These are phyloP conservation scores for Brachirus orientalis DNA, from an alignment of 2,113 vertebrate species.

Conservation along the genomic window DNA sequence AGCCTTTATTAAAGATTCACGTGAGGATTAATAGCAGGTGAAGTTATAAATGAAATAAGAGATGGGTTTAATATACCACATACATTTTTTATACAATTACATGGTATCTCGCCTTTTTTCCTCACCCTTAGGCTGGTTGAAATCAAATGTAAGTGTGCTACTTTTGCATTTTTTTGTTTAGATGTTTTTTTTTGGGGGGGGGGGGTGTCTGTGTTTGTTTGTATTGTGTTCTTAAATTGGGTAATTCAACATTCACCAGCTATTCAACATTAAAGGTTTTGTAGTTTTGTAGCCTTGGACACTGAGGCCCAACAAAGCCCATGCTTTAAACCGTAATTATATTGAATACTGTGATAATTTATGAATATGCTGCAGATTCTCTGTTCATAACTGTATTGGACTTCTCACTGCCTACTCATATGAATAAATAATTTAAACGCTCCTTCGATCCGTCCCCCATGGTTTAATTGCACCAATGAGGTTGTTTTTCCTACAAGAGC, in stretches of 20 bases:
- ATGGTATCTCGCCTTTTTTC: no score
- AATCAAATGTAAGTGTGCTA: no score
- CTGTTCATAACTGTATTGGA: not conserved
- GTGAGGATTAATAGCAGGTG: no score
- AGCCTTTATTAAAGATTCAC: no score
- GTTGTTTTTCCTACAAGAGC: conserved; percentile 32
- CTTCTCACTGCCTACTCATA: not conserved
- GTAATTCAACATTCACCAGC: not conserved
- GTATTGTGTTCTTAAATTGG: not conserved
- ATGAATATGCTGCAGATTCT: not conserved
- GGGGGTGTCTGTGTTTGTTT: not conserved
- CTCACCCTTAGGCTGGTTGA: no score
- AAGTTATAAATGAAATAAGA: no score
- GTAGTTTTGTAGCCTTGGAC: not conserved
- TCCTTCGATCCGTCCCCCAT: not conserved
- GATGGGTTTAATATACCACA: no score
- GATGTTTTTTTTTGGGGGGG: no score
- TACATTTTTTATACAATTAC: no score
- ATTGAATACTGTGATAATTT: not conserved
- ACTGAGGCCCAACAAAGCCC: not conserved
- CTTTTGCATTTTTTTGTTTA: no score
- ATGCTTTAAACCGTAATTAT: not conserved
- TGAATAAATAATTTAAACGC: conserved; percentile 23
- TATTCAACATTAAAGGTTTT: not conserved
- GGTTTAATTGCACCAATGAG: conserved; percentile 39